A percentile compares a stretch with the other conserved stretches of the same genome.
phyloP scores from a whole-genome alignment of 2,888 invertebrate species.

The Drosophila cognata region DNA sequence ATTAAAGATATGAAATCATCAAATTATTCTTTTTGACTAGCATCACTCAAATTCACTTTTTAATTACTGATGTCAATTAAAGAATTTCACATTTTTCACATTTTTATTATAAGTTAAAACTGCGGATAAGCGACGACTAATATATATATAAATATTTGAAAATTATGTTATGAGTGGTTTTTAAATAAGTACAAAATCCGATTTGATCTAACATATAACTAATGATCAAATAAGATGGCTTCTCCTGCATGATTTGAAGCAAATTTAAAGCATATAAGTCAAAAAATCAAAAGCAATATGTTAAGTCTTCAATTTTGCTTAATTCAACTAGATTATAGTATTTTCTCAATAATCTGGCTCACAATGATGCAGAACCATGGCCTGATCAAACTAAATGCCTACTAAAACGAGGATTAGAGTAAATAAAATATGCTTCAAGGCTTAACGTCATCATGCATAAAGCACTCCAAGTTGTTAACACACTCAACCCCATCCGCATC shows the following conservation, averaged over 20 bases:
- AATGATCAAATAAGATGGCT: not conserved
- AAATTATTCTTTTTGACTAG: conserved; percentile 22
- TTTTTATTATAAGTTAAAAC: not conserved
- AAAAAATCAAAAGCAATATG: not conserved
- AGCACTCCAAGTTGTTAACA: not conserved
- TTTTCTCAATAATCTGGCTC: not conserved
- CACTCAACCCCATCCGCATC: not conserved
- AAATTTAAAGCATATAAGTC: not conserved
- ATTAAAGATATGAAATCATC: conserved; percentile 46
- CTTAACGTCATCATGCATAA: not conserved
- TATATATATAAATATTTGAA: not conserved
- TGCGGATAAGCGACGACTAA: no score
- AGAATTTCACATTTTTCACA: conserved; percentile 37
- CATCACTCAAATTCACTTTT: conserved; percentile 51
- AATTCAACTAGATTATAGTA: not conserved
- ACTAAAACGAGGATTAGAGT: not conserved
- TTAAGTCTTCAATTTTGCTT: not conserved
- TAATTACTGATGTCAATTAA: conserved; percentile 72
- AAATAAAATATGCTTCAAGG: not conserved
- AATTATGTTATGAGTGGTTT: not conserved
- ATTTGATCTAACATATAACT: not conserved
- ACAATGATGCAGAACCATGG: not conserved
- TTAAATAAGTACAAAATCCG: not conserved
- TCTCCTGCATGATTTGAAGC: not conserved
- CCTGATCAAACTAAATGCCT: not conserved